A percentile compares a stretch with the other conserved stretches of the same genome.
Conservation (phyloP, 2,113 vertebrate genomes). For the Hippotragus niger region DNA sequence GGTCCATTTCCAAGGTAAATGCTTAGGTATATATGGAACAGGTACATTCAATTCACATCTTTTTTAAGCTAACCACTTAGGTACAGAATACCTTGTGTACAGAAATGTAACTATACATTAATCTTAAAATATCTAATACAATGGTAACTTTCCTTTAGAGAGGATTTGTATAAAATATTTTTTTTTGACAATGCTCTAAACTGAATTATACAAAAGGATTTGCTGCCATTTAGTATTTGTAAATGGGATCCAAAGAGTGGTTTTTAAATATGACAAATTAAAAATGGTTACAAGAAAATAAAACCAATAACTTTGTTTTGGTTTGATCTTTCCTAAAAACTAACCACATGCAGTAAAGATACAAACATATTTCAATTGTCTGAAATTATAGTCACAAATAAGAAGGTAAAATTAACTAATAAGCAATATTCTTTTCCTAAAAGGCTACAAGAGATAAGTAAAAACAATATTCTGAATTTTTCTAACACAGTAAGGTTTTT, state of each 20-base stretch:
- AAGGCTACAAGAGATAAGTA: background rate
- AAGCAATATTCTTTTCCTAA: background rate
- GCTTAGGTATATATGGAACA: background rate
- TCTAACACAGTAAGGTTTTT: background rate
- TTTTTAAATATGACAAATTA: slow-evolving; percentile 11
- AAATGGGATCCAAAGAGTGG: background rate
- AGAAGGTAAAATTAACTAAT: background rate
- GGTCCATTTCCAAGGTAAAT: background rate
- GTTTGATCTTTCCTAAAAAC: background rate
- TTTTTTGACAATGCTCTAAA: background rate
- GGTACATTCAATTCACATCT: background rate
- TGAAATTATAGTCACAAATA: background rate
- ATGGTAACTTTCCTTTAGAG: background rate
- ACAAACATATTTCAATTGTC: background rate
- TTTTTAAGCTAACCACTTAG: background rate
- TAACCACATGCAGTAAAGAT: background rate
- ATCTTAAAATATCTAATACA: background rate
- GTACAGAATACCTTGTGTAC: background rate
- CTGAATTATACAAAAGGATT: background rate
- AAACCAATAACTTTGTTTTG: background rate
- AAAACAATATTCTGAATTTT: background rate
- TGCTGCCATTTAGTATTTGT: background rate
- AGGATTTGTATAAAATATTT: background rate
- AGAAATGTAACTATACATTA: background rate
- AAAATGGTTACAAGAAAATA: background rate